Percentiles rank a stretch among this genome's conserved stretches.
phyloP scores from a whole-genome alignment of 1,140 invertebrate species.

The Cylas formicarius region DNA sequence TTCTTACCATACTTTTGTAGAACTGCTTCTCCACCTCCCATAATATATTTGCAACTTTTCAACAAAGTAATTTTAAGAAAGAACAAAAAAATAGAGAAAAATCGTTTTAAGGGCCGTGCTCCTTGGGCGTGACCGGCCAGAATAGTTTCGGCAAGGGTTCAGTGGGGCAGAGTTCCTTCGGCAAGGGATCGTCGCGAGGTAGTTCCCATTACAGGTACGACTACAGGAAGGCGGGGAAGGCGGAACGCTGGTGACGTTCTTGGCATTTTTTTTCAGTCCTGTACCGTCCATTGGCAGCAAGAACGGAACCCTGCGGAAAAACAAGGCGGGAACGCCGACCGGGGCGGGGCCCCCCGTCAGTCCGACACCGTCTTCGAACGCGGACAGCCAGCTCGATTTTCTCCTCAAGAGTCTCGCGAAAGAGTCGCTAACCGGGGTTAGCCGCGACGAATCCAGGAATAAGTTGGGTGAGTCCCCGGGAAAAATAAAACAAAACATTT shows the following conservation, averaged over 20 bases:
- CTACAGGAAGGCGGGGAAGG: neutral
- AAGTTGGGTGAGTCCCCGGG: slow-evolving; percentile 34
- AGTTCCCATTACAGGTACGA: slow-evolving; percentile 33
- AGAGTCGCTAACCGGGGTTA: slow-evolving; percentile 42
- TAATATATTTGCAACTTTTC: too few species aligned
- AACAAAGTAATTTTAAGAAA: too few species aligned
- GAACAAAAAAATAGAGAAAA: too few species aligned
- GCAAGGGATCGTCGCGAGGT: slow-evolving; percentile 31
- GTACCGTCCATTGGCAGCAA: slow-evolving; percentile 30
- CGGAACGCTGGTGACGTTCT: neutral
- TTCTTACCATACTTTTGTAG: too few species aligned
- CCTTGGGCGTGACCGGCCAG: slow-evolving; percentile 29
- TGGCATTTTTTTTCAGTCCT: slow-evolving; percentile 25
- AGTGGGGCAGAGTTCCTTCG: slow-evolving; percentile 29
- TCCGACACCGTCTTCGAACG: slow-evolving; percentile 33
- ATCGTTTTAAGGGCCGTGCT: slow-evolving; percentile 25
- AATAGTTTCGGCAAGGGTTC: slow-evolving; percentile 31
- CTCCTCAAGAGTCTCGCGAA: slow-evolving; percentile 57
- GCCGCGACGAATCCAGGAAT: slow-evolving; percentile 35
- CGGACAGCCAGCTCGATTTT: slow-evolving; percentile 53
- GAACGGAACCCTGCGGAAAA: slow-evolving; percentile 32
- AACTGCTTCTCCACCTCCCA: too few species aligned
- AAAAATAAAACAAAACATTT: neutral
- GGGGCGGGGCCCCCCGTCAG: slow-evolving; percentile 25
- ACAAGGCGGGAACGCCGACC: slow-evolving; percentile 24